A percentile compares a stretch with the other conserved stretches of the same genome.
Conservation (phyloP, 2,113 vertebrate genomes). For the Isichthys henryi region DNA sequence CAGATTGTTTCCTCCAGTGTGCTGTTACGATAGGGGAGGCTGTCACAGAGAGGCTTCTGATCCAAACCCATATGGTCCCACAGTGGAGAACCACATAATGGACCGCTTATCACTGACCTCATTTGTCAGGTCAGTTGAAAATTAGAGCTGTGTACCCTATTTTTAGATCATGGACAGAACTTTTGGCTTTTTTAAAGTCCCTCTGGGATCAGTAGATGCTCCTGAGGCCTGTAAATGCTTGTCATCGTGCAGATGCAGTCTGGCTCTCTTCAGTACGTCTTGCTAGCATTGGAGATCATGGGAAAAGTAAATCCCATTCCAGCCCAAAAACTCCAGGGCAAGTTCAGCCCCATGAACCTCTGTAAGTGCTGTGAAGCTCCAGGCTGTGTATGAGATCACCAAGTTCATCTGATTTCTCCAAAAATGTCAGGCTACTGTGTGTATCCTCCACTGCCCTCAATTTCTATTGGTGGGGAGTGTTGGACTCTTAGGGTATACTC, state of each 20-base stretch:
- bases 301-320: not conserved
- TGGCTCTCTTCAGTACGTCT: not conserved
- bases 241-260: not conserved
- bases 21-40: not conserved
- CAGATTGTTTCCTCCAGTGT: not conserved
- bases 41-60: not conserved
- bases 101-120: constrained; percentile 17
- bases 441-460: not conserved
- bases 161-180: not conserved
- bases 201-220: not conserved
- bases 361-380: not conserved
- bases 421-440: not conserved
- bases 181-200: not conserved
- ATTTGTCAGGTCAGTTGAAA: constrained; percentile 5
- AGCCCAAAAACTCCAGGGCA: not conserved
- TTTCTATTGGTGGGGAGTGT: not conserved
- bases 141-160: not conserved
- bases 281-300: not conserved
- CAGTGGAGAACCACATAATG: not conserved
- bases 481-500: not conserved
- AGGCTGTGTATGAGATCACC: not conserved
- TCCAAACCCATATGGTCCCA: not conserved
- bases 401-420: not conserved
- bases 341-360: not conserved
- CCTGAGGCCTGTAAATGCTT: not conserved